These are phyloP conservation scores for Drosophila kanekoi DNA, from an alignment of 2,888 invertebrate genomes.

Conservation along the genomic window DNA sequence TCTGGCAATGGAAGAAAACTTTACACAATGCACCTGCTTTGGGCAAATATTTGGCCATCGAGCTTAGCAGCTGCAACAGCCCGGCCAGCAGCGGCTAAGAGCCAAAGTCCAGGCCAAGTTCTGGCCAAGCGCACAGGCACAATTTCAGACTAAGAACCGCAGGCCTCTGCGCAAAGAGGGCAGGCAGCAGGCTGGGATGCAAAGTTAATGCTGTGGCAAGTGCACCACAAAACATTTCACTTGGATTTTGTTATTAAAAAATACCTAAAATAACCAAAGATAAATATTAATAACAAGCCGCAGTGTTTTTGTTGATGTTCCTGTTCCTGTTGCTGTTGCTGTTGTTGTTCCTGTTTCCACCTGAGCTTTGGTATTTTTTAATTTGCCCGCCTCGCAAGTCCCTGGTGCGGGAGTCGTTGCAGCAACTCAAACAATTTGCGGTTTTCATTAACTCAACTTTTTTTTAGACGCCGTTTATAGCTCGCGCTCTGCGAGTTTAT, in stretches of 20 bases:
- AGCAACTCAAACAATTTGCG: conserved; percentile 79
- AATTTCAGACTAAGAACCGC: conserved; percentile 26
- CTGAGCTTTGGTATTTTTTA: conserved; percentile 72
- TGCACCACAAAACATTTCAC: conserved; percentile 67
- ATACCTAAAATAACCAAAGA: conserved; percentile 80
- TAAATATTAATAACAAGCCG: conserved; percentile 78
- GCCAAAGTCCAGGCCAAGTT: conserved; percentile 44
- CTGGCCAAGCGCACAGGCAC: conserved; percentile 11
- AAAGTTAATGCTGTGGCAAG: conserved; percentile 59
- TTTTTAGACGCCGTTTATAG: conserved; percentile 46
- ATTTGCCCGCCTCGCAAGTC: conserved; percentile 60
- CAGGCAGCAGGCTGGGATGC: conserved; percentile 14
- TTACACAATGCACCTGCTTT: conserved; percentile 55
- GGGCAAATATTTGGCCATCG: conserved; percentile 73
- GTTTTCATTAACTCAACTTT: conserved; percentile 76
- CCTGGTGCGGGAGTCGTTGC: conserved; percentile 17
- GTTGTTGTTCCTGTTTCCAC: conserved; percentile 23
- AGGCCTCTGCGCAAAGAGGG: conserved; percentile 14
- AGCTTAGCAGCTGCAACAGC: conserved; percentile 58
- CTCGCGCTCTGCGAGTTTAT: conserved; percentile 66
- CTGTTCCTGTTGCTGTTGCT: conserved; percentile 18
- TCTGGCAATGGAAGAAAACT: conserved; percentile 56
- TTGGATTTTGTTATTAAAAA: conserved; percentile 77
- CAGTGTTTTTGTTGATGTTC: conserved; percentile 28
- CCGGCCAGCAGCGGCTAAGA: conserved; percentile 30